Evolutionary conservation across 2,888 invertebrate genomes (phyloP), one percentile per base, ranked within the genome.

Genomic region (Drosophila engyochracea): DNA sequence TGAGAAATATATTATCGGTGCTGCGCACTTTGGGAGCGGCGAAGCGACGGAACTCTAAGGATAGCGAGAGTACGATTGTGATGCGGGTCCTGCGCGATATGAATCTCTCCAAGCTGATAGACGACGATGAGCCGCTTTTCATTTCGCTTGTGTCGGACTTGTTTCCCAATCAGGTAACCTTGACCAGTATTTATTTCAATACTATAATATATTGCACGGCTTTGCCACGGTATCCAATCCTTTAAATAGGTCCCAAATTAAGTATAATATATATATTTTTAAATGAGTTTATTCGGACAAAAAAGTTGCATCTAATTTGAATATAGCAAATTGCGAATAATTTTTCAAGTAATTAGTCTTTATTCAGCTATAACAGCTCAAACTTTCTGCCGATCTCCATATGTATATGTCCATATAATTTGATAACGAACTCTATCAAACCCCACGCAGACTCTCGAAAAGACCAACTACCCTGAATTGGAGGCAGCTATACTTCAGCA

Each of bases 51-150:
- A 98, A 98, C 94, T 96, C 96, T 12, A 97, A 97, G 93, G 99
- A 99, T 93, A 96, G 97, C 51, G 99, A 99, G 94, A 97, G 98
- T 90, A 98, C 98, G 19, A 99, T 98, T 81, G 99, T 99, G 19
- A 99, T 99, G 99, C 94, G 98, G 89, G 98, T 99, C 16, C 94
- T 99, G n/a, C 94, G 99, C 81, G 99, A 99, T 92, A 99, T 99
- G 99, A 99, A 99, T 94, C 94, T 99, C 25, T 99, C 99, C 5
- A 99, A 99, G 94, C 94, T 99, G 60, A 99, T 98, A 82, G 99
- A 99, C 91, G 99, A 99, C 93, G 99, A 99, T 92, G 99, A 99
- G 91, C 99, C 99, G 0, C 94, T 99, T n/a, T 99, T 99, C 92
- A 97, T 98, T 94, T 99, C 99, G 0, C 94, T 99, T 51, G 98